Evolutionary conservation across 1,140 invertebrate species (phyloP).

Genomic region (Drosophila mauritiana): DNA sequence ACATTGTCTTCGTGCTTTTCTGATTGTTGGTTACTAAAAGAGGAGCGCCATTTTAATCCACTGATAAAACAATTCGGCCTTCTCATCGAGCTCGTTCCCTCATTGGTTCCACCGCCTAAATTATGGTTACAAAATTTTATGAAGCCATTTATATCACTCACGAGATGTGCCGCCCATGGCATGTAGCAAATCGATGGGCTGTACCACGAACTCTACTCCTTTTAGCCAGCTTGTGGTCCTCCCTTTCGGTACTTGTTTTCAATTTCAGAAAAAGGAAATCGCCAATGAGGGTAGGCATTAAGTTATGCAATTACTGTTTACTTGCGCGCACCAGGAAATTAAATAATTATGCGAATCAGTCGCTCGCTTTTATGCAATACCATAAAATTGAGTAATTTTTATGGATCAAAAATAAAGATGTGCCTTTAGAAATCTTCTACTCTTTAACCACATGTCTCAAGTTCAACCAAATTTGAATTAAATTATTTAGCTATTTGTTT

Average conservation of each 20-base stretch:
- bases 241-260: slow-evolving; percentile 65
- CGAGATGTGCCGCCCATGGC: slow-evolving; percentile 38
- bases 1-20: slow-evolving; percentile 26
- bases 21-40: slow-evolving; percentile 45
- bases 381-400: slow-evolving; percentile 49
- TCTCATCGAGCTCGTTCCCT: slow-evolving; percentile 19
- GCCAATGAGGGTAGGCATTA: slow-evolving; percentile 18
- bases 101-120: slow-evolving; percentile 32
- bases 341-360: slow-evolving; percentile 69
- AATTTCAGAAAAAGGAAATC: slow-evolving; percentile 52
- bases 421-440: not conserved
- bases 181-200: slow-evolving; percentile 59
- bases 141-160: slow-evolving; percentile 82
- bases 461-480: not conserved
- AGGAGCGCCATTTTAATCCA: slow-evolving; percentile 44
- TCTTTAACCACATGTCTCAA: not conserved
- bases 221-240: slow-evolving; percentile 24
- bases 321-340: slow-evolving; percentile 43
- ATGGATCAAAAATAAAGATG: not conserved
- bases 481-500: slow-evolving; percentile 1
- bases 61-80: slow-evolving; percentile 76
- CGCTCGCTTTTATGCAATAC: slow-evolving; percentile 1
- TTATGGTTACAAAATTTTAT: slow-evolving; percentile 82
- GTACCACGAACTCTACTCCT: slow-evolving; percentile 16
- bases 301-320: slow-evolving; percentile 51